phyloP scores from a whole-genome alignment of 2,113 vertebrate species.

The Genyomyrus donnyi region DNA sequence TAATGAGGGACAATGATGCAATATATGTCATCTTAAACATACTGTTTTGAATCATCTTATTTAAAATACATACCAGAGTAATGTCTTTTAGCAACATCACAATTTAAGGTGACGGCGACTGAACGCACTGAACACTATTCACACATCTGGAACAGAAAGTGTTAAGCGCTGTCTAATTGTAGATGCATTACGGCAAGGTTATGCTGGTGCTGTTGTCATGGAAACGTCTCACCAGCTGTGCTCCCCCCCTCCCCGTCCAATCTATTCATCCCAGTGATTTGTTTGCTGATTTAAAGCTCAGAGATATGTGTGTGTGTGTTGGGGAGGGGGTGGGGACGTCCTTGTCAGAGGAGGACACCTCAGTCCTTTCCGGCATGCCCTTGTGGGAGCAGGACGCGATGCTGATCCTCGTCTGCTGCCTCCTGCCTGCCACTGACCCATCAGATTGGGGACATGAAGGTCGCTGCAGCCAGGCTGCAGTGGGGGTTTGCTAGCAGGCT shows the following conservation, averaged over 20 bases:
- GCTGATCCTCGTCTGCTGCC: neutral
- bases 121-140: neutral
- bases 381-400: neutral
- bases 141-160: slow-evolving; percentile 14
- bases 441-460: neutral
- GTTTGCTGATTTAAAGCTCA: slow-evolving; percentile 21
- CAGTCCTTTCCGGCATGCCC: neutral
- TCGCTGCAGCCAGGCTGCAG: neutral
- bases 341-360: neutral
- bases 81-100: neutral
- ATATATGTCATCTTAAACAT: neutral
- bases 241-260: neutral
- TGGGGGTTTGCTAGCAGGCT: neutral
- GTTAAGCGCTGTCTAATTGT: slow-evolving; percentile 7
- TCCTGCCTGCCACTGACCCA: neutral
- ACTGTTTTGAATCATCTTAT: neutral
- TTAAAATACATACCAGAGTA: neutral
- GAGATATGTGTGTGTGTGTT: neutral
- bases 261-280: slow-evolving; percentile 28
- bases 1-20: neutral
- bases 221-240: slow-evolving; percentile 27
- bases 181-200: slow-evolving; percentile 15
- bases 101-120: neutral
- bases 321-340: neutral
- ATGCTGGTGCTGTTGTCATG: slow-evolving; percentile 25